Base-by-base conservation (phyloP, 2,888 invertebrate species). In the Camponotus fellah region DNA sequence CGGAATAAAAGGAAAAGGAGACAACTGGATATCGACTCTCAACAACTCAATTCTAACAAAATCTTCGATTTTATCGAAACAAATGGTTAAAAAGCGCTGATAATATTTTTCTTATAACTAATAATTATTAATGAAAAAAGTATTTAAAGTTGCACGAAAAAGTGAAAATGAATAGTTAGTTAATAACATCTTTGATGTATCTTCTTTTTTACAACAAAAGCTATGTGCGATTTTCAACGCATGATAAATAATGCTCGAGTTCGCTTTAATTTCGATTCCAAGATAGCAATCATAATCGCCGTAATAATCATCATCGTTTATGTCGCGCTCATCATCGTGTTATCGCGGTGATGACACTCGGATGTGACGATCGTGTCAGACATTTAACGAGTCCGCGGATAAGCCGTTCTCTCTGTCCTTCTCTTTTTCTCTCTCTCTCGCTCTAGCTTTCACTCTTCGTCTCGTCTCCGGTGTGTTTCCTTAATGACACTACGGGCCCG, bases 401-500 rank as follows among this genome's bases (percentile, higher is more conserved):
- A 81, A 85, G 84, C 79, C 79, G 82, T 26, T 68, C 17, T 68
- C 32, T 58, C 32, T 9, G 43, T 49, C 37, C 49, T n/a, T 62
- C n/a, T 74, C n/a, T 75, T 21, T 46, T 14, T 34, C 21, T 46
- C 34, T 34, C 3, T 53, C 53, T 53, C 6, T n/a, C 21, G 34
- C 9, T 49, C 64, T 76, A n/a, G 21, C 8, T 65, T 40, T 64
- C 21, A 12, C 65, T 65, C 8, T 37, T 12, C 34, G 62, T 53
- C 82, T 88, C 86, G 85, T 80, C 68, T 86, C 83, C 85, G 85
- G 88, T 92, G 91, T 91, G 91, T 92, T 93, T 92, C 90, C 92
- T 92, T 93, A 94, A 94, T 93, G 94, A 94, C 94, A 94, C 92
- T 87, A 88, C 64, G 89, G 88, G 87, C 86, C 84, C 86, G 88